A percentile compares a stretch with the other conserved stretches of the same genome.
phyloP scores from a whole-genome alignment of 2,888 invertebrate species.

The Microctonus brassicae region DNA sequence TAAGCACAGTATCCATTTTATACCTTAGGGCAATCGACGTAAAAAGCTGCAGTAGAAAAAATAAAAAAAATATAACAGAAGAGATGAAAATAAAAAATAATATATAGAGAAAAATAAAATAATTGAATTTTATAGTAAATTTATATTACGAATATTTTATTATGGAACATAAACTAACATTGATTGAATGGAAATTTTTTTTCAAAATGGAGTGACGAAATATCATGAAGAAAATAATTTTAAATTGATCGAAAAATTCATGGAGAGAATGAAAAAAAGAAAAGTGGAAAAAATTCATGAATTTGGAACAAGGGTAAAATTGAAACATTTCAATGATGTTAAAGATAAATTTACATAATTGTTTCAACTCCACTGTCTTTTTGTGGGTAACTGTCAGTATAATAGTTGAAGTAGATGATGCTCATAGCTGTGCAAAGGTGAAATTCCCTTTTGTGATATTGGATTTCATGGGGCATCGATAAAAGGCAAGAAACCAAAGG shows the following conservation, averaged over 20 bases:
- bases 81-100: background rate
- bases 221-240: background rate
- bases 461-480: slow-evolving; percentile 48
- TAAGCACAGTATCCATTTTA: background rate
- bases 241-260: background rate
- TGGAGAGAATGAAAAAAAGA: background rate
- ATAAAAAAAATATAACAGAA: background rate
- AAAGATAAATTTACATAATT: slow-evolving; percentile 60
- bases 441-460: slow-evolving; percentile 46
- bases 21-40: too few relatives aligned
- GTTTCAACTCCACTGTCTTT: slow-evolving; percentile 53
- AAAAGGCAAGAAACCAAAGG: slow-evolving; percentile 41
- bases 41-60: background rate
- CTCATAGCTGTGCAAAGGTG: slow-evolving; percentile 4
- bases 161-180: background rate
- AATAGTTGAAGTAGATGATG: background rate
- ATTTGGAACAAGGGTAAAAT: slow-evolving; percentile 41
- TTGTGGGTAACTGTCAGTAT: slow-evolving; percentile 28
- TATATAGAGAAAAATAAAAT: background rate
- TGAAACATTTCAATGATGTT: slow-evolving; percentile 61
- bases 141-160: background rate
- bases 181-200: background rate
- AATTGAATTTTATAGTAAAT: background rate
- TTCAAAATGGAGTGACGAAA: background rate
- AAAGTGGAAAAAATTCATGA: slow-evolving; percentile 6